These are phyloP conservation scores for Dryas iulia DNA, from an alignment of 1,140 invertebrate genomes.

Conservation along the genomic window DNA sequence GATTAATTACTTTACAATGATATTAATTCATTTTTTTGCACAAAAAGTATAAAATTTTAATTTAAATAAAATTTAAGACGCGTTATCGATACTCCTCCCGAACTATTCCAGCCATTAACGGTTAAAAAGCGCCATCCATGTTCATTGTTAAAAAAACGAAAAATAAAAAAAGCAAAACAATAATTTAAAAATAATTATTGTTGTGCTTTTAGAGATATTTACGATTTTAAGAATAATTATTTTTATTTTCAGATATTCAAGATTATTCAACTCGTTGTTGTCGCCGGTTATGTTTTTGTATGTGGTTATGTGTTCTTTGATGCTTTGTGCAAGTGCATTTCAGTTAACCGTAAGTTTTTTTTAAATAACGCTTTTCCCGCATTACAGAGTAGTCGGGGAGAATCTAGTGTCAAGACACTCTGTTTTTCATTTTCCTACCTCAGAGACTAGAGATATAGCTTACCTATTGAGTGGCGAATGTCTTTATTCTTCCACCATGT, in stretches of 20 bases:
- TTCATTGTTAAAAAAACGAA: background rate
- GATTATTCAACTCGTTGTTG: slow-evolving; percentile 59
- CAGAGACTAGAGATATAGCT: too few relatives aligned
- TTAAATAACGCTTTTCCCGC: too few relatives aligned
- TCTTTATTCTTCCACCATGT: too few relatives aligned
- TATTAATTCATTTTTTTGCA: background rate
- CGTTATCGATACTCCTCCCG: slow-evolving; percentile 22
- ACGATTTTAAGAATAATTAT: slow-evolving; percentile 6
- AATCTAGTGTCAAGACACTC: too few relatives aligned
- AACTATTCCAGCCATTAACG: slow-evolving; percentile 8
- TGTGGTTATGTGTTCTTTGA: slow-evolving; percentile 60
- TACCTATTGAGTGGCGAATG: too few relatives aligned
- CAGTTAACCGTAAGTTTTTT: slow-evolving; percentile 59
- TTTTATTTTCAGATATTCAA: slow-evolving; percentile 55
- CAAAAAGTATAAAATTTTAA: background rate
- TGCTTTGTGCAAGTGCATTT: slow-evolving; percentile 65
- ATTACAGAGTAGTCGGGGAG: too few relatives aligned
- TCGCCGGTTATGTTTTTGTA: slow-evolving; percentile 71
- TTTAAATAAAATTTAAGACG: background rate
- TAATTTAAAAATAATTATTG: background rate
- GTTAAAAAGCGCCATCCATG: slow-evolving; percentile 9
- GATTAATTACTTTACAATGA: background rate
- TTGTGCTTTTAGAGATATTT: background rate
- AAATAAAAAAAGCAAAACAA: background rate
- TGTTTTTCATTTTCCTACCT: too few relatives aligned